Evolutionary conservation across 2,888 invertebrate genomes (phyloP), one percentile per base, ranked within the genome.

Genomic region (Hydropsyche betteni): DNA sequence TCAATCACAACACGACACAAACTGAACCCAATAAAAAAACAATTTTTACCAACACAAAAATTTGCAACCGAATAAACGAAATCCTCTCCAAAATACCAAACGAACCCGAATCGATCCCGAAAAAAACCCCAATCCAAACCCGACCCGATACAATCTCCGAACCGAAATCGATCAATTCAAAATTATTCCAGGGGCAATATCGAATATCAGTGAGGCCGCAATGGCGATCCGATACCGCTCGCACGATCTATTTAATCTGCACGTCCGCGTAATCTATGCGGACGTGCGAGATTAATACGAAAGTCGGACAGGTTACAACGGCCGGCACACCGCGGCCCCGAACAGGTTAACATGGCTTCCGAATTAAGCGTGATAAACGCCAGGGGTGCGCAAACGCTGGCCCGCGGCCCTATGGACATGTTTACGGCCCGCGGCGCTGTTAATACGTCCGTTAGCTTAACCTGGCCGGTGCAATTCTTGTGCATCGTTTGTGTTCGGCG

Each of bases 281-380:
- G 78, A 78, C 75, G 76, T 72, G 75, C 24, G 73, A 76, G 78
- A 78, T 76, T 78, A 76, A 78, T 78, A 78, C 72, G 78, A 78
- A 77, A 78, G 77, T 76, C 75, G 73, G 73, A 70, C 76, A 76
- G 76, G 78, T 73, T 44, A 44, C 44, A 44, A 76, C 69, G 55
- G 71, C 7, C 36, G 24, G 12, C 69, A 12, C 8, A 36, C 61
- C 16, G 69, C 70, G 52, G 70, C 64, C 0, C 61, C 6, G 52
- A 24, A 53, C 72, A 61, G 36, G 58, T 55, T 58, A 75, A 78
- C 78, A 77, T 68, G 75, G 74, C 61, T 72, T 68, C 75, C 68
- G 78, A 75, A 77, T 78, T 78, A 78, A 69, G 72, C 69, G 71
- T 78, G 77, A 78, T 76, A 74, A 71, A 78, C 69, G 74, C 38